These are phyloP conservation scores for Hydropsyche betteni DNA, from an alignment of 2,888 invertebrate species.

Conservation along the genomic window DNA sequence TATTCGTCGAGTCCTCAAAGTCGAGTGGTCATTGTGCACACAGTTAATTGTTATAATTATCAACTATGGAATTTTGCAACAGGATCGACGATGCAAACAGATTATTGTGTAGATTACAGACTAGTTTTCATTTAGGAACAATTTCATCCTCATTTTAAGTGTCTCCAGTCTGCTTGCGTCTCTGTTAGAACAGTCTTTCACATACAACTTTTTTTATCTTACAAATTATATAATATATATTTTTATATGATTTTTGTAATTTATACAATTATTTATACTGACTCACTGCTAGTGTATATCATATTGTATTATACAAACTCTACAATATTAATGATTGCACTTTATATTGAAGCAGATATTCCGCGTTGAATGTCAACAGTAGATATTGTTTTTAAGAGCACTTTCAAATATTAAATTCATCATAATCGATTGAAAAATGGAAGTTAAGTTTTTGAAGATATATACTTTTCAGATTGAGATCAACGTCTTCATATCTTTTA, in stretches of 20 bases:
- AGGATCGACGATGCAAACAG: conserved; percentile 13
- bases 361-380: no score
- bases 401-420: no score
- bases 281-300: conserved; percentile 15
- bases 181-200: conserved; percentile 16
- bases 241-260: not conserved
- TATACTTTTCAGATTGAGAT: no score
- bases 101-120: conserved; percentile 53
- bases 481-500: no score
- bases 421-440: no score
- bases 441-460: no score
- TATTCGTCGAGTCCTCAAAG: no score
- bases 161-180: conserved; percentile 18
- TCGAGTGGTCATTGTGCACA: conserved; percentile 23
- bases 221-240: conserved; percentile 12
- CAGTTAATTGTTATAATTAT: conserved; percentile 38
- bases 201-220: conserved; percentile 3
- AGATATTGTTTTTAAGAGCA: no score
- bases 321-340: conserved; percentile 27
- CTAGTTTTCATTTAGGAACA: conserved; percentile 66
- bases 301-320: conserved; percentile 14
- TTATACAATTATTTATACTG: conserved; percentile 27
- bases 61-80: conserved; percentile 43
- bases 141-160: conserved; percentile 22
- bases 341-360: not conserved